Percentiles rank a stretch among this genome's conserved stretches.
Conservation (phyloP, 1,140 invertebrate genomes). For the Leptinotarsa undecemlineata region DNA sequence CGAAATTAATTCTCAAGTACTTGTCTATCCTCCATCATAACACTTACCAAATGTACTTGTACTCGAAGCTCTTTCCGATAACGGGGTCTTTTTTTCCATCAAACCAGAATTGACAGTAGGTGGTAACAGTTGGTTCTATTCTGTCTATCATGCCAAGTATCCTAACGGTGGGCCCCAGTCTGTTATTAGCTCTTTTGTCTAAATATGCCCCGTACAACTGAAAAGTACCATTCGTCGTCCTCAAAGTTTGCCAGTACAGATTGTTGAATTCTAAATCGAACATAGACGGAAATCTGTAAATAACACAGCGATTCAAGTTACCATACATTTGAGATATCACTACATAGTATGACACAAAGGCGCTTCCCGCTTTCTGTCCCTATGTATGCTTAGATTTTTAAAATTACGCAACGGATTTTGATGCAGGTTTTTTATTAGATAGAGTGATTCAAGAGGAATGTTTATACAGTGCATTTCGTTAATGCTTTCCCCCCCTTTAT, state of each 20-base stretch:
- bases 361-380: too few relatives aligned
- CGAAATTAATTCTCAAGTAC: too few relatives aligned
- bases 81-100: constrained; percentile 77
- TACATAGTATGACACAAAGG: too few relatives aligned
- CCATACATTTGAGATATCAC: not conserved
- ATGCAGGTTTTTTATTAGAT: too few relatives aligned
- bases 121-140: constrained; percentile 80
- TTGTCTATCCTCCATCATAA: not conserved
- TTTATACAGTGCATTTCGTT: too few relatives aligned
- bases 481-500: too few relatives aligned
- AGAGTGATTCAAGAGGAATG: too few relatives aligned
- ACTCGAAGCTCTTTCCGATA: constrained; percentile 80
- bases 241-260: constrained; percentile 85
- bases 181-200: constrained; percentile 76
- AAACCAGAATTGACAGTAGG: constrained; percentile 90
- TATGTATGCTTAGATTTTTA: too few relatives aligned
- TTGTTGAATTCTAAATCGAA: constrained; percentile 91
- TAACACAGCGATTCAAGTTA: not conserved
- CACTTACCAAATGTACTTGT: constrained; percentile 85
- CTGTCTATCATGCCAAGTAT: constrained; percentile 90
- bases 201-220: constrained; percentile 89
- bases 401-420: too few relatives aligned
- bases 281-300: constrained; percentile 73
- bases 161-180: constrained; percentile 78
- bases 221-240: constrained; percentile 81